These are phyloP conservation scores for Ptychadena robeensis DNA, from an alignment of 2,797 vertebrate genomes.

Conservation along the genomic window DNA sequence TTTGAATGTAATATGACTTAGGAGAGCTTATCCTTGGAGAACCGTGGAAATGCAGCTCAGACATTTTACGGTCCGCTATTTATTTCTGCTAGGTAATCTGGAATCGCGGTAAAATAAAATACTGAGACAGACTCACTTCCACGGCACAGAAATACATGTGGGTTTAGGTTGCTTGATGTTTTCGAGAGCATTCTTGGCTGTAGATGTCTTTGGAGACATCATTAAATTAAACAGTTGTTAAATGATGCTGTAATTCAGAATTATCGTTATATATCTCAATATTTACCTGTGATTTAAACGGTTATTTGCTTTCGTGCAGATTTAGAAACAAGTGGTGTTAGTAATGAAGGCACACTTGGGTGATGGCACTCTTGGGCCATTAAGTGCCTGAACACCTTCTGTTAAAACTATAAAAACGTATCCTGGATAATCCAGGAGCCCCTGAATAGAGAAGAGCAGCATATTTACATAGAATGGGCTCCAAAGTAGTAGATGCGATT, in stretches of 20 bases:
- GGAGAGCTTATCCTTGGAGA: slow-evolving; percentile 66
- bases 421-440: neutral
- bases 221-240: slow-evolving; percentile 66
- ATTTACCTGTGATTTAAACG: slow-evolving; percentile 36
- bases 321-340: neutral
- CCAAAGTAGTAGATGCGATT: too few species aligned
- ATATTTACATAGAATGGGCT: too few species aligned
- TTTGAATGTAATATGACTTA: slow-evolving; percentile 66
- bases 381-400: neutral
- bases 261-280: slow-evolving; percentile 64
- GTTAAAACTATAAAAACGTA: neutral
- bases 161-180: slow-evolving; percentile 14
- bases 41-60: slow-evolving; percentile 51
- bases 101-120: slow-evolving; percentile 49
- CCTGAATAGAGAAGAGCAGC: neutral
- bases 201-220: slow-evolving; percentile 59
- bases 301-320: neutral
- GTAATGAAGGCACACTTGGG: neutral
- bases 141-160: neutral
- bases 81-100: slow-evolving; percentile 53
- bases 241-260: slow-evolving; percentile 67
- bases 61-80: slow-evolving; percentile 43
- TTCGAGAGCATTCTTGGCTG: slow-evolving; percentile 7
- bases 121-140: slow-evolving; percentile 11
- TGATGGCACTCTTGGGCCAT: neutral